These are phyloP conservation scores for Cossypha caffra DNA, from an alignment of 2,797 vertebrate species.

Conservation along the genomic window DNA sequence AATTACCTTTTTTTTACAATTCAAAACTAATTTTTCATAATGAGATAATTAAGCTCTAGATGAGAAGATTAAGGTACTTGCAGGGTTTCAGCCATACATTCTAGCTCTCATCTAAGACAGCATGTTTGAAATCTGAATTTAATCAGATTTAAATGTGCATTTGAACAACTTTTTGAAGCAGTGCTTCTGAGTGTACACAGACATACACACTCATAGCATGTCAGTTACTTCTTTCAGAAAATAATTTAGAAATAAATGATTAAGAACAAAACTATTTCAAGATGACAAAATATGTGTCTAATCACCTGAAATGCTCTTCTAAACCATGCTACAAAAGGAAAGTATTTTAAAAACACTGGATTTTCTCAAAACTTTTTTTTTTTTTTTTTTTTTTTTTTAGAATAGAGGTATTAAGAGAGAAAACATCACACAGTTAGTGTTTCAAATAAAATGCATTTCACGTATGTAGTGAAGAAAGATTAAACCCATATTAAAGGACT, in stretches of 20 bases:
- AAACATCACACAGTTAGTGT: not conserved
- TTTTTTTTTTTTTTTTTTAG: not conserved
- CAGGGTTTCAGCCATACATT: not conserved
- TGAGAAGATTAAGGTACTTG: not conserved
- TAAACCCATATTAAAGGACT: not conserved
- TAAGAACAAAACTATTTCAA: not conserved
- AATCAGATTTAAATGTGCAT: not conserved
- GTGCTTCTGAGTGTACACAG: not conserved
- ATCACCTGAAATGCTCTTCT: not conserved
- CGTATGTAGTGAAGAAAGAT: not conserved
- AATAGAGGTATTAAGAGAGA: not conserved
- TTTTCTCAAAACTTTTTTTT: not conserved
- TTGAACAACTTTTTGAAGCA: not conserved
- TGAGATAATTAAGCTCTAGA: not conserved
- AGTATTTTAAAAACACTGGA: not conserved
- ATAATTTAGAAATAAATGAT: not conserved
- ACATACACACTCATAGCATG: accelerated
- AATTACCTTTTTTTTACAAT: not conserved
- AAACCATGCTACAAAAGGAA: not conserved
- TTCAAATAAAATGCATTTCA: not conserved
- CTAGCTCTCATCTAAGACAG: not conserved
- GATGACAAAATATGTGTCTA: not conserved
- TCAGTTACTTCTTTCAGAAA: not conserved
- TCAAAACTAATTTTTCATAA: not conserved
- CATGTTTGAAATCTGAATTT: not conserved